These are phyloP conservation scores for Dioctria linearis DNA, from an alignment of 2,888 invertebrate genomes.

Conservation along the genomic window DNA sequence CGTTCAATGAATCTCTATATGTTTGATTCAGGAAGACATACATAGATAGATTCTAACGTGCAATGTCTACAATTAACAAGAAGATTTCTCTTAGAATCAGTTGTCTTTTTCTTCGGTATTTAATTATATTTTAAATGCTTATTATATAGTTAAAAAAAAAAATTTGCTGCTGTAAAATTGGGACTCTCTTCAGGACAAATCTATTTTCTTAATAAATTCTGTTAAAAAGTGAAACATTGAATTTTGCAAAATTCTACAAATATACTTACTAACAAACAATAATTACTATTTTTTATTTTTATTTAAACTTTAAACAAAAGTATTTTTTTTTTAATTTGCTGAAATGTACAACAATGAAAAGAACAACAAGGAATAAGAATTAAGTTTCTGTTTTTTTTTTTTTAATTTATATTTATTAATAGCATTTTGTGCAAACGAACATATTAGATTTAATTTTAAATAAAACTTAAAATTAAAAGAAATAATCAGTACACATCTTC, in stretches of 20 bases:
- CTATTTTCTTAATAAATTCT: background rate
- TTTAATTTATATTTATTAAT: background rate
- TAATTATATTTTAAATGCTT: background rate
- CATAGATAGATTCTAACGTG: constrained; percentile 20
- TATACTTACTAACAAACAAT: background rate
- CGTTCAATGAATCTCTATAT: constrained; percentile 9
- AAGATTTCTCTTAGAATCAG: background rate
- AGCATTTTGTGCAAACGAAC: background rate
- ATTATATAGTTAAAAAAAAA: no score
- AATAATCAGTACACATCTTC: background rate
- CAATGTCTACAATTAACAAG: constrained; percentile 1
- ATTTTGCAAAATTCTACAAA: background rate
- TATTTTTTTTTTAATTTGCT: background rate
- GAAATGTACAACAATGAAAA: background rate
- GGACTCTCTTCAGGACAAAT: background rate
- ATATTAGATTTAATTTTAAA: background rate
- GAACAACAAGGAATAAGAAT: background rate
- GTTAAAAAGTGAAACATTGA: background rate
- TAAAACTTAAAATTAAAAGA: background rate
- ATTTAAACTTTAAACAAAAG: no score
- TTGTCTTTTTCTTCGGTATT: background rate
- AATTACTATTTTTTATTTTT: no score
- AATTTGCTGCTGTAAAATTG: background rate
- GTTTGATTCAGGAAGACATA: constrained; percentile 30
- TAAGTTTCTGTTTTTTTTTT: background rate